Percentiles rank a stretch among this genome's conserved stretches.
These are phyloP conservation scores for Periplaneta americana DNA, from an alignment of 1,140 invertebrate genomes.

Conservation along the genomic window DNA sequence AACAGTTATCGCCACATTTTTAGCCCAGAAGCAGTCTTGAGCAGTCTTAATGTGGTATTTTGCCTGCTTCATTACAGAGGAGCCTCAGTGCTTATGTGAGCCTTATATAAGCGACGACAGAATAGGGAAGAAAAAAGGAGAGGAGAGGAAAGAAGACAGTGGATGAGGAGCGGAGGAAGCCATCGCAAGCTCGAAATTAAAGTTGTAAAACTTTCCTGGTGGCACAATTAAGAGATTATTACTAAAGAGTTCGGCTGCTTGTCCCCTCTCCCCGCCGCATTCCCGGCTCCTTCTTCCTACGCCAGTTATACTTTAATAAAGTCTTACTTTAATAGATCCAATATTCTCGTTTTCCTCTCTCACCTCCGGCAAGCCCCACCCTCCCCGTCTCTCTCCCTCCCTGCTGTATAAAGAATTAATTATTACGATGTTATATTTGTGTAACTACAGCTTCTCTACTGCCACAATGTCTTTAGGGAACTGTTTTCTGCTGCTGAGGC, in stretches of 20 bases:
- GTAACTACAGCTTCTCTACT: not conserved
- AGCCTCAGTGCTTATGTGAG: not conserved
- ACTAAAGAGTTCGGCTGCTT: not conserved
- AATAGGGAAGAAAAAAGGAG: conserved; percentile 4
- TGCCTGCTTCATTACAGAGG: not conserved
- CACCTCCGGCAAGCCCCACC: not conserved
- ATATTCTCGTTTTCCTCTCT: not conserved
- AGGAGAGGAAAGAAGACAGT: conserved; percentile 11
- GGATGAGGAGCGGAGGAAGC: conserved; percentile 20
- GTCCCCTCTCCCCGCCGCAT: not conserved
- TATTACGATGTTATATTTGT: not conserved
- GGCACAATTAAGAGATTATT: not conserved
- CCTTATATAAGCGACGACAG: not conserved
- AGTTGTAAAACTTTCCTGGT: not conserved
- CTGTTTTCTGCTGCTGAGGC: not conserved
- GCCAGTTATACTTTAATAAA: not conserved
- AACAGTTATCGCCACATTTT: not conserved
- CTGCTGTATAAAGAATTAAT: not conserved
- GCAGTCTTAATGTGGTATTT: not conserved
- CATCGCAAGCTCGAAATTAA: conserved; percentile 9
- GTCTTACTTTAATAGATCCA: not conserved
- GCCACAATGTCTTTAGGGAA: not conserved
- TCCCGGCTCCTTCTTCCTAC: not conserved
- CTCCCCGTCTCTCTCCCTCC: not conserved
- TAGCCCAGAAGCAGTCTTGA: not conserved